Conservation (phyloP, 2,888 invertebrate genomes). For the Xestobium rufovillosum region DNA sequence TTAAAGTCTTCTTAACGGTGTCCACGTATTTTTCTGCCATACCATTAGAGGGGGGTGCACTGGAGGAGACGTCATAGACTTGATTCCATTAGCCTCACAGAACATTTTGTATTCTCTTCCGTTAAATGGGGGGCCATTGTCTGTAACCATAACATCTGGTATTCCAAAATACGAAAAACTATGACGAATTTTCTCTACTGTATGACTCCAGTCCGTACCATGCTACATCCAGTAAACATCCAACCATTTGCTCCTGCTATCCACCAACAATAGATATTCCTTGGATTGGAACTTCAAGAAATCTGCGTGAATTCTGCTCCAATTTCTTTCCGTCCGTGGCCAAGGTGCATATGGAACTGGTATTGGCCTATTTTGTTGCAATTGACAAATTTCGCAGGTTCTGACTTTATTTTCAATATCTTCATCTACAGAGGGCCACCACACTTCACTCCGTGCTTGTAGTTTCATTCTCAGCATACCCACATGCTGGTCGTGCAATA, state of each 20-base stretch:
- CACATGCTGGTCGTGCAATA: slow-evolving; percentile 19
- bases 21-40: slow-evolving; percentile 10
- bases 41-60: slow-evolving; percentile 17
- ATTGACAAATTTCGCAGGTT: slow-evolving; percentile 26
- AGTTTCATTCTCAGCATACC: slow-evolving; percentile 27
- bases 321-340: no score
- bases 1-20: slow-evolving; percentile 9
- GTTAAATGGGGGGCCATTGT: slow-evolving; percentile 19
- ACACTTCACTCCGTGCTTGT: slow-evolving; percentile 27
- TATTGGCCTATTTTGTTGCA: no score
- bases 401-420: slow-evolving; percentile 27
- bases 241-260: slow-evolving; percentile 12
- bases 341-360: no score
- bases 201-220: slow-evolving; percentile 7
- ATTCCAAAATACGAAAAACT: slow-evolving; percentile 12
- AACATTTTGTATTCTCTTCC: no score
- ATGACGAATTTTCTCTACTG: slow-evolving; percentile 6
- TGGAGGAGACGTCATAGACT: slow-evolving; percentile 11
- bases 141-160: slow-evolving; percentile 16
- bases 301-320: no score
- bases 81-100: slow-evolving; percentile 13
- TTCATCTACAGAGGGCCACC: slow-evolving; percentile 27
- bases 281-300: no score
- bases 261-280: slow-evolving; percentile 10
- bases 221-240: slow-evolving; percentile 13